A percentile compares a stretch with the other conserved stretches of the same genome.
phyloP scores from a whole-genome alignment of 2,797 vertebrate genomes.

The Semotilus atromaculatus region DNA sequence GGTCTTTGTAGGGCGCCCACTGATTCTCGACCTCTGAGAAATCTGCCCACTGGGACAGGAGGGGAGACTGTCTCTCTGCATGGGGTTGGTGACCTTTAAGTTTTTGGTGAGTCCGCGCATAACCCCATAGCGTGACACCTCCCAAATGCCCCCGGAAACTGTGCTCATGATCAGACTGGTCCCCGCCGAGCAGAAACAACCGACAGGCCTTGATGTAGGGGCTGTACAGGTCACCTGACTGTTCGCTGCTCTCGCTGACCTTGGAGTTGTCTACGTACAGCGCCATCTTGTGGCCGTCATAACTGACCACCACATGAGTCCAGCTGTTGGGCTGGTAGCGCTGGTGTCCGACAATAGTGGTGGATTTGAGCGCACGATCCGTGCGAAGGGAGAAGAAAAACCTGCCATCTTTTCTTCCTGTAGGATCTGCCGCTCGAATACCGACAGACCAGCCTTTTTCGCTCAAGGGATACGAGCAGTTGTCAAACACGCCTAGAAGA shows the following conservation, averaged over 20 bases:
- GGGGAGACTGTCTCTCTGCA: constrained; percentile 32
- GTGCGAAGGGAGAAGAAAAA: constrained; percentile 95
- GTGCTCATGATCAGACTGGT: constrained; percentile 79
- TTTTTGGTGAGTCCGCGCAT: constrained; percentile 75
- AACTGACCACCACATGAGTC: constrained; percentile 90
- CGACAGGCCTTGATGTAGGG: constrained; percentile 91
- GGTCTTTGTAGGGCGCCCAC: constrained; percentile 83
- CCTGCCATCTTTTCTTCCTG: constrained; percentile 83
- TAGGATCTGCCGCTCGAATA: constrained; percentile 80
- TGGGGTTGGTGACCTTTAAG: constrained; percentile 70
- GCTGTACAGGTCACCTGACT: constrained; percentile 88
- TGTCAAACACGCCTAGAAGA: constrained; percentile 90
- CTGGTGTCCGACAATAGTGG: constrained; percentile 78
- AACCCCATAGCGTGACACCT: constrained; percentile 82
- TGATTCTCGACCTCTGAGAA: constrained; percentile 78
- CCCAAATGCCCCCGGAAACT: constrained; percentile 88
- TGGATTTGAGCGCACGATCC: constrained; percentile 83
- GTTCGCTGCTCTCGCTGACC: constrained; percentile 82
- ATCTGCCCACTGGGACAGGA: constrained; percentile 76
- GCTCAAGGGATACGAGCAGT: constrained; percentile 88
- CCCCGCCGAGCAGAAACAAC: constrained; percentile 87
- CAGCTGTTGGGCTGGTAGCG: constrained; percentile 83
- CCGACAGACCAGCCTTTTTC: constrained; percentile 96
- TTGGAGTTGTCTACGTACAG: constrained; percentile 89
- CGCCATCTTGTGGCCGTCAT: constrained; percentile 84